Evolutionary conservation across 1,140 invertebrate species (phyloP).

Genomic region (Archivesica marissinica): DNA sequence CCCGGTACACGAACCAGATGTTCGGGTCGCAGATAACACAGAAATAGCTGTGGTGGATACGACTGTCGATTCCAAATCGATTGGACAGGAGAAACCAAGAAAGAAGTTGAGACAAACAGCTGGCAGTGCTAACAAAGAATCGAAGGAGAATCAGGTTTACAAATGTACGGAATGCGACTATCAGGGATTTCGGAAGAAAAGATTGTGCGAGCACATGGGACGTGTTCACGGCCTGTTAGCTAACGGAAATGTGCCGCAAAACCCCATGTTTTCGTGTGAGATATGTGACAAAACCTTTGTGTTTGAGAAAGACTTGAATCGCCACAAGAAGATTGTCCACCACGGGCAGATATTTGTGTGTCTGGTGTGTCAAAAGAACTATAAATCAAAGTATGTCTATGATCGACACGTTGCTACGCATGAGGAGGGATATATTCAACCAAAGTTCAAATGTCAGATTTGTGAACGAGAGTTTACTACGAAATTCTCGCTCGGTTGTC

Average conservation of each 20-base stretch:
- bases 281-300: conserved; percentile 72
- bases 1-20: neutral
- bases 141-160: conserved; percentile 17
- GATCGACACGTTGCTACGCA: conserved; percentile 70
- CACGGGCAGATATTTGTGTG: conserved; percentile 68
- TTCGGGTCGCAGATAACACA: too few species aligned
- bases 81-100: neutral
- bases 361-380: conserved; percentile 71
- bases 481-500: conserved; percentile 72
- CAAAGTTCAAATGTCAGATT: conserved; percentile 71
- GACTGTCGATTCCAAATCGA: neutral
- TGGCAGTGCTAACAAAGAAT: neutral
- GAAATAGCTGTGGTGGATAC: neutral
- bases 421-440: conserved; percentile 68
- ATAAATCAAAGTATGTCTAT: conserved; percentile 69
- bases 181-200: conserved; percentile 21
- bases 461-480: conserved; percentile 75
- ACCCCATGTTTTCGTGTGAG: conserved; percentile 68
- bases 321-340: conserved; percentile 67
- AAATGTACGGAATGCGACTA: conserved; percentile 61
- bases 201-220: conserved; percentile 46
- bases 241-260: conserved; percentile 37
- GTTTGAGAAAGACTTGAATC: conserved; percentile 72
- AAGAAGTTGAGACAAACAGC: neutral
- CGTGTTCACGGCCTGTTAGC: conserved; percentile 41